Base-by-base conservation (phyloP, 2,888 invertebrate genomes). In the Caenorhabditis drosophilae region DNA sequence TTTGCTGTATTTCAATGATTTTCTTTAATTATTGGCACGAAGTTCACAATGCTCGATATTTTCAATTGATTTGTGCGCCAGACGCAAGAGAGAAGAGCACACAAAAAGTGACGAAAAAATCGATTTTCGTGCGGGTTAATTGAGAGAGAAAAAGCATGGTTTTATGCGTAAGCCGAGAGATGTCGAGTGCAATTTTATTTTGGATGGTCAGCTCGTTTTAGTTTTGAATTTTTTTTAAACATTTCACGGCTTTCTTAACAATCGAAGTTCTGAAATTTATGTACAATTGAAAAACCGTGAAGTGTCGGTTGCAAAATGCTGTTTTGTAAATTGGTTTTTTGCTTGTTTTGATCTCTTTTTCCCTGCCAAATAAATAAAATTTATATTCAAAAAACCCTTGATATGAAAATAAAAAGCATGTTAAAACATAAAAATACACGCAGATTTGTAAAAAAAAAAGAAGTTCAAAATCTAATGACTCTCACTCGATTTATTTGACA, bases 11-110 rank as follows among this genome's bases (percentile, higher is more conserved):
- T 35, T 16, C 35, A 15, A 25, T 50, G 2, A 16, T 63, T 2
- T 49, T 48, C 35, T 25, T 57, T 26, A 63, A 57, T 22, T 54
- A 45, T 20, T 40, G 48, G 1, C 47, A 54, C 23, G 63, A 63
- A 4, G 40, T 63, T 12, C 48, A 53, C 4, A 41, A 57, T 25
- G 40, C 57, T 0, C 12, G 18, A 15, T 7, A 51, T 2, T 36
- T 54, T 27, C 35, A 53, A n/a, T 11, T 58, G 2, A 53, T 57
- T 6, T 50, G 55, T 11, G 49, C 61, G 2, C 36, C 55, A 34
- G 50, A 50, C 22, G 34, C 44, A 6, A 45, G 54, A 11, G 60
- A 60, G 15, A 45, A 31, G 9, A 46, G 20, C 22, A 26, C 53
- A 12, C 58, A 59, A 38, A 51, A 35, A 15, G 23, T 26, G 18